These are phyloP conservation scores for Drosophila albomicans DNA, from an alignment of 1,140 invertebrate genomes.

Conservation along the genomic window DNA sequence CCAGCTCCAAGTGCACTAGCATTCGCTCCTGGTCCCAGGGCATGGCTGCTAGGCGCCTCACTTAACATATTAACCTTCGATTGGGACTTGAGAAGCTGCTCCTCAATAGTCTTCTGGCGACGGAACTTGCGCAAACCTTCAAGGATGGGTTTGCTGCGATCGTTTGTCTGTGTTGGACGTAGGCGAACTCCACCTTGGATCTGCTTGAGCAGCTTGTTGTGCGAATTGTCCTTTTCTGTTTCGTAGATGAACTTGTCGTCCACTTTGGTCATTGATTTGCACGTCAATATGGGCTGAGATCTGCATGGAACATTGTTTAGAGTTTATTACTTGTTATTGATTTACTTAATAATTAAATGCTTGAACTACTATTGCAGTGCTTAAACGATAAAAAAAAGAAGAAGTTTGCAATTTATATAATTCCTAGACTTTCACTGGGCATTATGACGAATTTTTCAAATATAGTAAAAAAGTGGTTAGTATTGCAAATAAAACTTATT, in stretches of 20 bases:
- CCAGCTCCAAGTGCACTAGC: slow-evolving; percentile 84
- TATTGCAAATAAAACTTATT: too few relatives aligned
- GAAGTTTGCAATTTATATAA: too few relatives aligned
- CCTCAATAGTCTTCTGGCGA: slow-evolving; percentile 94
- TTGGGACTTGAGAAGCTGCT: slow-evolving; percentile 92
- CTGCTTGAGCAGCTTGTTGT: slow-evolving; percentile 93
- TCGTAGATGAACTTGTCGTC: slow-evolving; percentile 94
- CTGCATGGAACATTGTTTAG: slow-evolving; percentile 62
- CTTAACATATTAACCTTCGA: slow-evolving; percentile 87
- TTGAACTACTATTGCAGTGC: too few relatives aligned
- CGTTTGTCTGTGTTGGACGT: slow-evolving; percentile 92
- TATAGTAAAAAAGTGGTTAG: too few relatives aligned
- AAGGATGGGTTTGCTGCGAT: slow-evolving; percentile 93
- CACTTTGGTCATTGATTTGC: slow-evolving; percentile 88
- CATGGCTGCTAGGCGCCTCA: slow-evolving; percentile 84
- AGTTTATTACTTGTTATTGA: not conserved
- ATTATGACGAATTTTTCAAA: too few relatives aligned
- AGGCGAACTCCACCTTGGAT: slow-evolving; percentile 92
- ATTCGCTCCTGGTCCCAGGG: slow-evolving; percentile 70
- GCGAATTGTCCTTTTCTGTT: slow-evolving; percentile 93
- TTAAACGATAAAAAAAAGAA: too few relatives aligned
- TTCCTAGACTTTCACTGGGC: too few relatives aligned
- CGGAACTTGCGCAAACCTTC: slow-evolving; percentile 94
- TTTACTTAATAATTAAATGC: too few relatives aligned
- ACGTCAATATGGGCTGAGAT: slow-evolving; percentile 87